Evolutionary conservation across 1,140 invertebrate species (phyloP), one percentile per base, ranked within the genome.

Genomic region (Cydia amplana): DNA sequence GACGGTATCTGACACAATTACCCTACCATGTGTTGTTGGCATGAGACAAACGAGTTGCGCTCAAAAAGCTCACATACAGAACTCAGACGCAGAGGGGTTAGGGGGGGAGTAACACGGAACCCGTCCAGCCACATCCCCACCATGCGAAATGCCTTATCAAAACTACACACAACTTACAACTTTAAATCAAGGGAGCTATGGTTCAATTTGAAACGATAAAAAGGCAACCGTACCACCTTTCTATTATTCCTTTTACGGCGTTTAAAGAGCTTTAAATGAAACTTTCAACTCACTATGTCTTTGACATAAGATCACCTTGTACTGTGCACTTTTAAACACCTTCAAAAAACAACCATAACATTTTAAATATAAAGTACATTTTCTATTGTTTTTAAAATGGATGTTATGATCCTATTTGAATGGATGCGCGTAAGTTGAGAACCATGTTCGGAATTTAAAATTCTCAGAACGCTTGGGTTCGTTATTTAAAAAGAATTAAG

Each of bases 401-500:
- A 9, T n/a, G 32, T 43, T 70, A 40, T 0, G 65, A 40, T 14
- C 1, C 18, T 70, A 18, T n/a, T 16, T 18, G 18, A 18, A 36
- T 40, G 4, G n/a, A 18, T 6, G 14, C n/a, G 14, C 28, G 65
- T 70, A 40, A 70, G 32, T 25, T 70, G 32, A 40, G n/a, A 70
- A 70, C 36, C 65, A 28, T 70, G 65, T 70, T 70, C 65, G 18
- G 36, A 70, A 18, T 70, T 70, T 43, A 70, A 40, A 70, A 36
- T 70, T 70, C 65, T 70, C 6, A 40, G 65, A 70, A 70, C 32
- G 65, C n/a, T 20, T 14, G 65, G 36, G 65, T 70, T 70, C 65
- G 32, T 70, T 70, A 70, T 70, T 70, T 70, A 70, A 70, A 70
- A 70, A 70, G 65, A 70, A 70, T 70, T 70, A 70, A 70, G 65